Percentiles rank a stretch among this genome's conserved stretches.
These are phyloP conservation scores for Toxotes jaculatrix DNA, from an alignment of 2,113 vertebrate genomes.

Conservation along the genomic window DNA sequence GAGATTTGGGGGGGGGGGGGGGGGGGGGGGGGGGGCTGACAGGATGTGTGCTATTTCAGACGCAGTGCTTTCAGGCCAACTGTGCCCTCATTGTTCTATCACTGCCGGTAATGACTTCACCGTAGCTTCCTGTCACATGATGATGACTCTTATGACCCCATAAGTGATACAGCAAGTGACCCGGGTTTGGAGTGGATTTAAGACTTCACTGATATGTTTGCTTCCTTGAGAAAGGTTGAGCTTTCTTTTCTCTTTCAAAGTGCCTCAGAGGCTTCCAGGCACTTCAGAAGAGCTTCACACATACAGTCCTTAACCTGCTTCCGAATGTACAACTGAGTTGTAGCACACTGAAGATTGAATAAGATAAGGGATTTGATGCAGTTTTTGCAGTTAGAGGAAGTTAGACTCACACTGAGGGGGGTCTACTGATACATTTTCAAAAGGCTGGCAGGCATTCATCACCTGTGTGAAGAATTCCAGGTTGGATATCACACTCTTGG, in stretches of 20 bases:
- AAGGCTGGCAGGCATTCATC: neutral
- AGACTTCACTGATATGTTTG: slow-evolving; percentile 17
- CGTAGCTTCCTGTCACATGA: slow-evolving; percentile 71
- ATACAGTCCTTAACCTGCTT: neutral
- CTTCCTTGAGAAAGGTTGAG: slow-evolving; percentile 23
- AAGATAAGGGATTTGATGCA: neutral
- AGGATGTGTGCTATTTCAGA: slow-evolving; percentile 77
- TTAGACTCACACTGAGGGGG: neutral
- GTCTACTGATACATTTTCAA: neutral
- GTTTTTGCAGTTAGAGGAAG: neutral
- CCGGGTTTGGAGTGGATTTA: slow-evolving; percentile 4
- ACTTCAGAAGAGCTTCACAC: neutral
- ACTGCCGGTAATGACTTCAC: slow-evolving; percentile 75
- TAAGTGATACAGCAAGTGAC: slow-evolving; percentile 64
- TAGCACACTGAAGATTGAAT: neutral
- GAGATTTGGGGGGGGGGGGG: neutral
- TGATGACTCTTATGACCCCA: slow-evolving; percentile 26
- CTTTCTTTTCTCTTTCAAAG: neutral
- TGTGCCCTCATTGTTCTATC: slow-evolving; percentile 78
- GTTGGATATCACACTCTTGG: neutral
- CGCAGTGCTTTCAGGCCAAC: slow-evolving; percentile 48
- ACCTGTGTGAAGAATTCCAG: neutral
- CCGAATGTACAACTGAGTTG: neutral
- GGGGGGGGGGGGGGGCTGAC: slow-evolving; percentile 11
- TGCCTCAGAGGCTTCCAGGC: neutral